Percentiles rank a stretch among this genome's conserved stretches.
These are phyloP conservation scores for Aphrophora alni DNA, from an alignment of 2,888 invertebrate genomes.

Conservation along the genomic window DNA sequence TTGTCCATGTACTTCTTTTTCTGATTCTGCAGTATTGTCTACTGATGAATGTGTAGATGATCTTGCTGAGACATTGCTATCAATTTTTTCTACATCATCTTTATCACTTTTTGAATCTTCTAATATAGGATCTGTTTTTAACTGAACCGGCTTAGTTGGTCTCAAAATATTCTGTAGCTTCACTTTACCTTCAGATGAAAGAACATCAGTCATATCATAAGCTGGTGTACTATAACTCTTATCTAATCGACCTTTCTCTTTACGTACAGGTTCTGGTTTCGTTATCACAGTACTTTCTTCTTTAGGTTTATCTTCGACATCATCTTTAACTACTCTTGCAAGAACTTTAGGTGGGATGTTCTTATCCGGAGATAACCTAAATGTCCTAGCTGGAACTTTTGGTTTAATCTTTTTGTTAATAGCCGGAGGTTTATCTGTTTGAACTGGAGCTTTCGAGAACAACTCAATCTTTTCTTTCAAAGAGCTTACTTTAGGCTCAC, in stretches of 20 bases:
- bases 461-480: conserved; percentile 52
- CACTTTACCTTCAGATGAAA: conserved; percentile 32
- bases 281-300: not conserved
- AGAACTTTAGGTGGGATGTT: conserved; percentile 32
- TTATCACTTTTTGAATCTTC: conserved; percentile 24
- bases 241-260: conserved; percentile 68
- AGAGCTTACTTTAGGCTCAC: conserved; percentile 38
- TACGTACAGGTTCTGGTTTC: conserved; percentile 40
- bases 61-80: conserved; percentile 15
- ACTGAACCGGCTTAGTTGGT: not conserved
- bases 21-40: conserved; percentile 28
- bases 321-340: conserved; percentile 37
- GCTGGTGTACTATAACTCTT: conserved; percentile 85
- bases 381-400: conserved; percentile 47
- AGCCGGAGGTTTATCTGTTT: conserved; percentile 24
- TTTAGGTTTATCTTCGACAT: conserved; percentile 45
- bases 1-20: conserved; percentile 48
- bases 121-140: conserved; percentile 25
- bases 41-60: conserved; percentile 20
- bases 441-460: conserved; percentile 46
- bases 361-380: conserved; percentile 40
- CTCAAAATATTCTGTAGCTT: not conserved
- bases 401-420: conserved; percentile 43
- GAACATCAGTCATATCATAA: conserved; percentile 66
- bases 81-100: conserved; percentile 11